Base-by-base conservation (phyloP, 1,140 invertebrate species). In the Hirudo medicinalis region DNA sequence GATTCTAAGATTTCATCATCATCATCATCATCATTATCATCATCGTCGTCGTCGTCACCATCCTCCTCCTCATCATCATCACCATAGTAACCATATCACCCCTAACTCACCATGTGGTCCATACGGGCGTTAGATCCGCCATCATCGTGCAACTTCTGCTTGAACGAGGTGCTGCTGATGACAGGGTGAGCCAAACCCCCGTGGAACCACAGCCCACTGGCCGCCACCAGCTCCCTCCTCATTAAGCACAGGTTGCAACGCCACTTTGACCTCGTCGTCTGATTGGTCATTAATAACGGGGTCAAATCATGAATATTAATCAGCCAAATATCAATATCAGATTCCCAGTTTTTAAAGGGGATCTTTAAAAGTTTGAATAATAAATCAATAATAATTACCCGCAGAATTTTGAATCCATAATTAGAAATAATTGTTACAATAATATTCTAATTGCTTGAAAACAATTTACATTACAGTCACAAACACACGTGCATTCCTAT, bases 191-290 rank as follows among this genome's bases (percentile, higher is more conserved):
- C 54, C 55, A 29, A 25, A 36, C 57, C 70, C 4, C 70, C 70
- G 55, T 71, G 70, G 36, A 71, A 71, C 70, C 70, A 71, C 20
- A 71, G 25, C 2, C 70, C 70, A 54, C 54, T 71, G 22, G 70
- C 70, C 2, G 54, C 54, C 54, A 43, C 29, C 25, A 71, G 20
- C 53, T 71, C 70, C 20, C 70, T 53, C 27, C 70, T 20, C 70
- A 60, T 71, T 27, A 29, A 8, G 36, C 70, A 71, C 22, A 71
- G 70, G 32, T 60, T 71, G 70, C 70, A 71, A 19, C 70, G 53
- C 70, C 70, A 71, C 25, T 36, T 71, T n/a, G 69, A 25, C 67
- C 40, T 68, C 67, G 67, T 36, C 29, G 22, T 27, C 67, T 68
- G 67, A 49, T 49, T 49, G 43, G 43, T 49, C 43, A 49, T 49